Evolutionary conservation across 2,797 vertebrate species (phyloP).

Genomic region (Anomalospiza imberbis): DNA sequence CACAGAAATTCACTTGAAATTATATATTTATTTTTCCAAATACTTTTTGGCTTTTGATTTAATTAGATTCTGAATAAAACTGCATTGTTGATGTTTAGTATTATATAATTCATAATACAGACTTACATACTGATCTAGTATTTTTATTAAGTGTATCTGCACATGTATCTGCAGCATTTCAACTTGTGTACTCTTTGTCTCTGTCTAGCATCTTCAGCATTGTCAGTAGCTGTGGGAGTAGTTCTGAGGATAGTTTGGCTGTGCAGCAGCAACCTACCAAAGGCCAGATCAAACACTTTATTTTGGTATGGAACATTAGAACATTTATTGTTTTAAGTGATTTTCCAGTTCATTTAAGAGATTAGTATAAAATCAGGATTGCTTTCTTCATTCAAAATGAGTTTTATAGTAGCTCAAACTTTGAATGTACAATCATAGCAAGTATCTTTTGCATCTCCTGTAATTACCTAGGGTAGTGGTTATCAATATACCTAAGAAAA

Average conservation of each 20-base stretch:
- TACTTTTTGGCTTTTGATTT: background rate
- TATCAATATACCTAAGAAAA: background rate
- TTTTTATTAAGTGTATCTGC: background rate
- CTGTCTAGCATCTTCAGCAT: constrained; percentile 22
- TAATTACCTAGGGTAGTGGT: background rate
- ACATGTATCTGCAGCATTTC: background rate
- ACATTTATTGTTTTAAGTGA: background rate
- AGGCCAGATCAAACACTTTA: constrained; percentile 25
- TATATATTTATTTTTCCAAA: background rate
- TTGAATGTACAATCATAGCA: background rate
- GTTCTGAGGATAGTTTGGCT: constrained; percentile 47
- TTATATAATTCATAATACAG: background rate
- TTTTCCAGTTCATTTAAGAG: background rate
- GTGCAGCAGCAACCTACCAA: constrained; percentile 31
- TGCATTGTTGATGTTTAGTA: background rate
- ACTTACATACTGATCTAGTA: background rate
- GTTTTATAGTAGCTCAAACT: background rate
- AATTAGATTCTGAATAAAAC: background rate
- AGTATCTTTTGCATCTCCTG: background rate
- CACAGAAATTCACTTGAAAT: background rate
- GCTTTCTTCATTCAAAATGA: background rate
- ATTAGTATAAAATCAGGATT: background rate
- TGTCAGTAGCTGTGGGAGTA: constrained; percentile 44
- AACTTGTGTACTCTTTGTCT: constrained; percentile 23
- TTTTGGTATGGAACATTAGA: constrained; percentile 10